Base-by-base conservation (phyloP, 2,113 vertebrate species). In the Colossoma macropomum region DNA sequence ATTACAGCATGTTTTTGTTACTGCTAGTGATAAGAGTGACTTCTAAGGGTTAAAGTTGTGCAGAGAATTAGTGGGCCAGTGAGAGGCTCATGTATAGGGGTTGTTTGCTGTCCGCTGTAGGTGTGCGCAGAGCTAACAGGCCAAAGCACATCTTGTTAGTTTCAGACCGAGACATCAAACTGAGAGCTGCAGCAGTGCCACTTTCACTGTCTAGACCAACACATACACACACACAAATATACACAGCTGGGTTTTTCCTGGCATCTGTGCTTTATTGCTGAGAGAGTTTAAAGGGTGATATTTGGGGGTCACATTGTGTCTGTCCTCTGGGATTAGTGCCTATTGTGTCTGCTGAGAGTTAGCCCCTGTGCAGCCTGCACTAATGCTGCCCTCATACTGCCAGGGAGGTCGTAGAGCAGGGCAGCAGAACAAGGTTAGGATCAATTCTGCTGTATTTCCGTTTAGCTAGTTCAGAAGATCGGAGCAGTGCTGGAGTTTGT, bases 111-210 rank as follows among this genome's bases (percentile, higher is more conserved):
- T 10, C 52, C 48, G 74, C 52, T 83, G 65, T 69, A 83, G 74
- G 81, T 83, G 74, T 32, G 74, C 60, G 25, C 15, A 25, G 50
- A 70, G 74, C 38, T 76, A 83, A 70, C 81, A 77, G 68, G 81
- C 65, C 65, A 28, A 59, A 66, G 68, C 71, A 59, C 60, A 77
- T 71, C 81, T 83, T 38, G 73, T 77, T 83, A 83, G 52, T 70
- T 32, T 82, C 74, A 62, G 54, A 41, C 63, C 10, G 30, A 83
- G 74, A 69, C 63, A 60, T 38, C 74, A 32, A 38, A 66, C 74
- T 30, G 81, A 76, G 68, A 69, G 73, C 50, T 28, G 52, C 52
- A 72, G 52, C 68, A 71, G 63, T 45, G 81, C 34, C 25, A 83
- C 74, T 83, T 77, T 83, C 72, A 75, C 80, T 69, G 72, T 69